Percentiles rank a stretch among this genome's conserved stretches.
Conservation (phyloP, 2,113 vertebrate species). For the Scartelaos histophorus region DNA sequence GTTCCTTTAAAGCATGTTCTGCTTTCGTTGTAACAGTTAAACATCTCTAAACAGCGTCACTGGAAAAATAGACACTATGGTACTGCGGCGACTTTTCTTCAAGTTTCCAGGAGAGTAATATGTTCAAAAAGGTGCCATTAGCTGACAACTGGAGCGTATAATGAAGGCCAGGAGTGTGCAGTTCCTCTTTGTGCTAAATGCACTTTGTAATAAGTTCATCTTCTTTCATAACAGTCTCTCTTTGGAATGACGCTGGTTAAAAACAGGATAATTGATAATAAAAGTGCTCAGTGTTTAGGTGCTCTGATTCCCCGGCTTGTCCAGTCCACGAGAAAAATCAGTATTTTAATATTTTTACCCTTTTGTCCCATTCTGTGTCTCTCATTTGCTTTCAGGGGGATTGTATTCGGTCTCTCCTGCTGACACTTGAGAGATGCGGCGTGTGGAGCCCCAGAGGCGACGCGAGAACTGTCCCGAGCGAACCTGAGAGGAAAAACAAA, state of each 20-base stretch:
- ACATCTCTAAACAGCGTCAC: slow-evolving; percentile 23
- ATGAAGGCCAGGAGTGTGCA: slow-evolving; percentile 28
- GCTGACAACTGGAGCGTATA: slow-evolving; percentile 42
- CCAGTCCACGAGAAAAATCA: slow-evolving; percentile 20
- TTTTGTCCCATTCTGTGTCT: slow-evolving; percentile 1
- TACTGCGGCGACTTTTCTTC: slow-evolving; percentile 51
- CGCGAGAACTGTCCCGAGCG: slow-evolving; percentile 86
- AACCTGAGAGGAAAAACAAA: slow-evolving; percentile 73
- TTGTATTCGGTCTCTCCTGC: slow-evolving; percentile 92
- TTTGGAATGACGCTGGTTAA: slow-evolving; percentile 76
- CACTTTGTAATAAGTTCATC: slow-evolving; percentile 30
- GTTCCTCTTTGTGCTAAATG: slow-evolving; percentile 29
- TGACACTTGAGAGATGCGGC: slow-evolving; percentile 91
- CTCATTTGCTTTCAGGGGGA: slow-evolving; percentile 75
- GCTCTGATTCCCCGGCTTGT: slow-evolving; percentile 52
- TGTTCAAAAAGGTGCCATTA: slow-evolving; percentile 34
- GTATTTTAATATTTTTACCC: slow-evolving; percentile 1
- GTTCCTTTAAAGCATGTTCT: not conserved
- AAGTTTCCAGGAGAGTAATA: slow-evolving; percentile 70
- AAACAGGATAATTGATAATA: slow-evolving; percentile 41
- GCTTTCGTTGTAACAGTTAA: slow-evolving; percentile 52
- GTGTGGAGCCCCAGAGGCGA: slow-evolving; percentile 87
- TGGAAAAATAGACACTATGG: slow-evolving; percentile 32
- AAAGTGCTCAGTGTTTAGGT: slow-evolving; percentile 71
- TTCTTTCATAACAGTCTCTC: slow-evolving; percentile 51